Conservation (phyloP, 2,113 vertebrate species). For the Anolis carolinensis region DNA sequence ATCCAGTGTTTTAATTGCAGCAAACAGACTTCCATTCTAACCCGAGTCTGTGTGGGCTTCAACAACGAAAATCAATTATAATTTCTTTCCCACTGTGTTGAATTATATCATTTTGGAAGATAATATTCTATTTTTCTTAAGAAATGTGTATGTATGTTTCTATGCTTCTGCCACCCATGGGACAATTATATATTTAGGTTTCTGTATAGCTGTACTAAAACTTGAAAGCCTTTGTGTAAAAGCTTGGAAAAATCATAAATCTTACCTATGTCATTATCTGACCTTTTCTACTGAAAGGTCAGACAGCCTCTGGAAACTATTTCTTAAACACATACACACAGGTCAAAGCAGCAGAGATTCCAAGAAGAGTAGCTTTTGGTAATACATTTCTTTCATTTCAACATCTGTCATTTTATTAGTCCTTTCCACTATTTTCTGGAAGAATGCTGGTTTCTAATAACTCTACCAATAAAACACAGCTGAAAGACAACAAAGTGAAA, state of each 20-base stretch:
- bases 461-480: not conserved
- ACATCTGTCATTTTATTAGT: not conserved
- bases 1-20: no score
- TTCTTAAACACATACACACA: not conserved
- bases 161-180: not conserved
- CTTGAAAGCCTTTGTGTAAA: not conserved
- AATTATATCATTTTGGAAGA: not conserved
- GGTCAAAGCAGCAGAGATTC: conserved; percentile 9
- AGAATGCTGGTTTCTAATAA: not conserved
- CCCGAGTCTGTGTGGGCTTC: not conserved
- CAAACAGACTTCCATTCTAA: no score
- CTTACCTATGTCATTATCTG: not conserved
- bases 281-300: conserved; percentile 7
- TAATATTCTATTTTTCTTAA: not conserved
- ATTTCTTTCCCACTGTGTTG: not conserved
- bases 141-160: not conserved
- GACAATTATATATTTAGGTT: not conserved
- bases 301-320: conserved; percentile 10
- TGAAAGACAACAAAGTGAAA: not conserved
- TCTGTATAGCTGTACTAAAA: not conserved
- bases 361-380: not conserved
- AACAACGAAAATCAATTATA: not conserved
- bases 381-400: not conserved
- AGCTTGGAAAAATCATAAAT: not conserved
- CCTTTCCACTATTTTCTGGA: not conserved